A percentile compares a stretch with the other conserved stretches of the same genome.
phyloP scores from a whole-genome alignment of 2,113 vertebrate genomes.

The Oncorhynchus gorbuscha region DNA sequence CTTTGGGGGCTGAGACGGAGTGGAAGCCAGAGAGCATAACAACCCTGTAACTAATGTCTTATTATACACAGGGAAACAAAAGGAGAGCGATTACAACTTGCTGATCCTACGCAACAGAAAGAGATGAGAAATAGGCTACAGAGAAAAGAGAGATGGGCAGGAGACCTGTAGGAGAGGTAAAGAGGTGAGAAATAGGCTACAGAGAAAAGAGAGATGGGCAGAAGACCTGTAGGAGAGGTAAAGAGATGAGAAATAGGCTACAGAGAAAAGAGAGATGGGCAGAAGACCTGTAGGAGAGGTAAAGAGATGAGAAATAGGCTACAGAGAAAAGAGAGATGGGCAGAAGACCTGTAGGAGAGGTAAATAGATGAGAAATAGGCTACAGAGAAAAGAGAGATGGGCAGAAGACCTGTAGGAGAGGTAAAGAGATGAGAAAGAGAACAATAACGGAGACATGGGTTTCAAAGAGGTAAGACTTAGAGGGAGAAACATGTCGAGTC shows the following conservation, averaged over 20 bases:
- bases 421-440: not conserved
- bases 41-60: not conserved
- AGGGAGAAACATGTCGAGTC: not conserved
- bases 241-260: not conserved
- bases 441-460: not conserved
- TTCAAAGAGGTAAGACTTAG: not conserved
- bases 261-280: not conserved
- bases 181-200: not conserved
- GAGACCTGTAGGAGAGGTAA: not conserved
- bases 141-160: not conserved
- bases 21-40: not conserved
- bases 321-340: not conserved
- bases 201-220: not conserved
- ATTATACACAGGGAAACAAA: not conserved
- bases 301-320: not conserved
- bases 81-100: not conserved
- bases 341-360: not conserved
- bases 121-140: not conserved
- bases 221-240: not conserved
- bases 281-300: not conserved
- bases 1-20: constrained; percentile 18
- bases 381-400: not conserved
- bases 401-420: not conserved
- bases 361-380: not conserved
- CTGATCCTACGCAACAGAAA: not conserved